These are phyloP conservation scores for Tupaia chinensis DNA, from an alignment of 2,113 vertebrate genomes.

Conservation along the genomic window DNA sequence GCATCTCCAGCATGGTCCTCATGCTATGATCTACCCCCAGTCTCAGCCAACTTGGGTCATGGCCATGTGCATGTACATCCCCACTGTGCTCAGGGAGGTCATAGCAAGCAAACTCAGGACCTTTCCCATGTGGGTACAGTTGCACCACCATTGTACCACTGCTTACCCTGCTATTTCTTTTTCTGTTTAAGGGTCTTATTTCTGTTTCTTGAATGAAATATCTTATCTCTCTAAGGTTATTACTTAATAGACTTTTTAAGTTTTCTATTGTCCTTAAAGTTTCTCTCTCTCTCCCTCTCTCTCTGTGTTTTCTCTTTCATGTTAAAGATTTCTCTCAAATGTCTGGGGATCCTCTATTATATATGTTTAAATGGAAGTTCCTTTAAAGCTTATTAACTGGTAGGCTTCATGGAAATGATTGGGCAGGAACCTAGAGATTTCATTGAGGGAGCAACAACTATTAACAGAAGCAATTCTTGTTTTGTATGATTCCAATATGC, in stretches of 20 bases:
- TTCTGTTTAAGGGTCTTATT: slow-evolving; percentile 55
- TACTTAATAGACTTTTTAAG: slow-evolving; percentile 15
- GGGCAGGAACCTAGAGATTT: slow-evolving; percentile 15
- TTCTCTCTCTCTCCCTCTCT: neutral
- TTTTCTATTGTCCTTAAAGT: neutral
- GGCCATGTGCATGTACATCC: too few relatives aligned
- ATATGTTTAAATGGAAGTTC: slow-evolving; percentile 39
- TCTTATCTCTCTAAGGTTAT: slow-evolving; percentile 26
- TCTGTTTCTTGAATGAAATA: slow-evolving; percentile 50
- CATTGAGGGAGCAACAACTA: neutral
- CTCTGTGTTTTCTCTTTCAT: neutral
- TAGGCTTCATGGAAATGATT: neutral
- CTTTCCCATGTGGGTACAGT: too few relatives aligned
- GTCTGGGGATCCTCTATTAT: neutral
- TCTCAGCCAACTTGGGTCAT: too few relatives aligned
- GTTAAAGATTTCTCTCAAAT: slow-evolving; percentile 3
- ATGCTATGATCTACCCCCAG: too few relatives aligned
- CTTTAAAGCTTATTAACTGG: slow-evolving; percentile 50
- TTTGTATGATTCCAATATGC: slow-evolving; percentile 22
- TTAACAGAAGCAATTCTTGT: neutral
- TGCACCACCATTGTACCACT: too few relatives aligned
- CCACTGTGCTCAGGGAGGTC: too few relatives aligned
- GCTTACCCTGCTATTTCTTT: neutral
- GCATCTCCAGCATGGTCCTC: too few relatives aligned
- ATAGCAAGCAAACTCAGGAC: too few relatives aligned